Base-by-base conservation (phyloP, 2,113 vertebrate genomes). In the Corvus cornix region DNA sequence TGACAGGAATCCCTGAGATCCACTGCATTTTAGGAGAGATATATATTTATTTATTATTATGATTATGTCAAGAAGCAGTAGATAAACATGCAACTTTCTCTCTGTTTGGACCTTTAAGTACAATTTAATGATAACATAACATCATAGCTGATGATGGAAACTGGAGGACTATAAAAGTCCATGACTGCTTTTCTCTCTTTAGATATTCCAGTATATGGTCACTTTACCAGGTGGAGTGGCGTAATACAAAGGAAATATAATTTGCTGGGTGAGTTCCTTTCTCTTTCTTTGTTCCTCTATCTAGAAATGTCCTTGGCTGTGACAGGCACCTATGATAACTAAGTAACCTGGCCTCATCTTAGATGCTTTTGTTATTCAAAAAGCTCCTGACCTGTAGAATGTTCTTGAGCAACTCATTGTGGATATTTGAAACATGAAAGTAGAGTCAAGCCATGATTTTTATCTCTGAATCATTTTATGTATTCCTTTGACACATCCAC, bases 401-500 rank as follows among this genome's bases (percentile, higher is more conserved):
- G n/a, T 84, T 96, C 90, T 81, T 13, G 16, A 74, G 48, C 63
- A 68, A 60, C 46, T 92, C 48, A 37, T 28, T 81, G 64, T 63
- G 64, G 75, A 41, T 78, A 84, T 88, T 90, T 88, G 75, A 72
- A 77, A 86, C 31, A 59, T 7, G 5, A 55, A 81, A 93, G 31
- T 15, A 86, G 43, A 90, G 28, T 72, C 52, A 84, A 81, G 74
- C 10, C 0, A 7, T 3, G 7, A 77, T 49, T 93, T 94, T 86
- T 88, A 81, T 75, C 39, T 90, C 90, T 78, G 87, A 87, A 84
- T 77, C 0, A 4, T 78, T 89, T 80, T 68, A n/a, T 90, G 15
- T 84, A 60, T 89, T 88, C n/a, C 37, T 90, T 93, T 93, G 95
- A 67, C 48, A 93, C 44, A 94, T 92, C 60, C 68, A 74, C 51